These are phyloP conservation scores for Platorchestia sp. DNA, from an alignment of 1,140 invertebrate genomes.

Conservation along the genomic window DNA sequence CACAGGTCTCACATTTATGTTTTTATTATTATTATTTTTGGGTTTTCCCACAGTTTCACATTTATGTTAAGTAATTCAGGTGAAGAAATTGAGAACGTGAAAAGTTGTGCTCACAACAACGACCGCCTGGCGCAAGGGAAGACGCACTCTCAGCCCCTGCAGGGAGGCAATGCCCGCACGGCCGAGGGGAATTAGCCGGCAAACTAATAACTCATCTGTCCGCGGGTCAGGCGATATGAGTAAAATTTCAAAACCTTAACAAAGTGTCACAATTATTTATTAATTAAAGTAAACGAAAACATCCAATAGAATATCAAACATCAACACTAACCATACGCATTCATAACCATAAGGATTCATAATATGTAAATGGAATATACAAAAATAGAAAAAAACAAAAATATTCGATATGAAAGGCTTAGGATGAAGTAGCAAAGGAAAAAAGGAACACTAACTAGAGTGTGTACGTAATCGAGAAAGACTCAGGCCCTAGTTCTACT, in stretches of 20 bases:
- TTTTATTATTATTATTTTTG: no score
- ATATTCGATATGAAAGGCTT: neutral
- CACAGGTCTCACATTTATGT: neutral
- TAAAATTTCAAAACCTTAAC: constrained; percentile 12
- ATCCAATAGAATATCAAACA: neutral
- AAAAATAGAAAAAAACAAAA: neutral
- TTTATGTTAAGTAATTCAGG: neutral
- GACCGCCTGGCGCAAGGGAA: no score
- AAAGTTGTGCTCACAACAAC: no score
- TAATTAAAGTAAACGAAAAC: neutral
- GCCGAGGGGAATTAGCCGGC: no score
- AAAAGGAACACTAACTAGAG: neutral
- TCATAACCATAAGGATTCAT: neutral
- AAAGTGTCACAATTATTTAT: neutral
- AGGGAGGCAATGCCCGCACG: no score
- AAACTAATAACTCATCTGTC: neutral
- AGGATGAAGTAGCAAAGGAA: neutral
- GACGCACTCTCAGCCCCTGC: no score
- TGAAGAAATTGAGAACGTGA: no score
- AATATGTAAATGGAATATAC: neutral
- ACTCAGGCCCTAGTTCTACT: neutral
- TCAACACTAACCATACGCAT: neutral
- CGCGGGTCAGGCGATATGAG: neutral
- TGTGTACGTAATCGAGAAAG: neutral
- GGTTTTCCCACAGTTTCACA: neutral